Conservation (phyloP, 2,888 invertebrate species). For the Drosophila phalerata region DNA sequence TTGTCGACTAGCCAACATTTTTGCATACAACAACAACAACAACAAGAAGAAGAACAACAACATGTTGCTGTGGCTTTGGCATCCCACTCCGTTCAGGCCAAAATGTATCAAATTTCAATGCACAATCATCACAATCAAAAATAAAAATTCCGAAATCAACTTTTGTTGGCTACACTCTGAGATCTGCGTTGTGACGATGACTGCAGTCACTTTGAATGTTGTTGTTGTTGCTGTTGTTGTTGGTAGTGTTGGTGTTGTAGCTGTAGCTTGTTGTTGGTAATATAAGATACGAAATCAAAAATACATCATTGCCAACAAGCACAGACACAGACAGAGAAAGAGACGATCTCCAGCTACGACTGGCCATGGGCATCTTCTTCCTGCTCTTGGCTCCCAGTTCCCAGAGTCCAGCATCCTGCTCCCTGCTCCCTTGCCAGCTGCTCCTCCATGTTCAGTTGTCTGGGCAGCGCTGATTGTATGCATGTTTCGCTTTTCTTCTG, state of each 20-base stretch:
- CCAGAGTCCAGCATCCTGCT: background rate
- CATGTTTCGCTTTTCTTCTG: slow-evolving; percentile 81
- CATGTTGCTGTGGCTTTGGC: slow-evolving; percentile 40
- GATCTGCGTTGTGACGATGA: slow-evolving; percentile 51
- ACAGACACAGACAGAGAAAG: slow-evolving; percentile 39
- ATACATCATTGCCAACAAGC: slow-evolving; percentile 83
- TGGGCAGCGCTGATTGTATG: slow-evolving; percentile 75
- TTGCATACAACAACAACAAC: slow-evolving; percentile 67
- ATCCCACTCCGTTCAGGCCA: slow-evolving; percentile 65
- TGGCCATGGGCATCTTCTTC: slow-evolving; percentile 40
- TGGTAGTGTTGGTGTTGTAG: slow-evolving; percentile 34
- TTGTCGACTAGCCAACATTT: slow-evolving; percentile 79
- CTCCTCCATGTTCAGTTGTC: slow-evolving; percentile 57
- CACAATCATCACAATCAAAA: slow-evolving; percentile 84
- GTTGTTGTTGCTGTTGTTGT: slow-evolving; percentile 31
- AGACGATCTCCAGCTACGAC: slow-evolving; percentile 42
- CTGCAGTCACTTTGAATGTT: slow-evolving; percentile 47
- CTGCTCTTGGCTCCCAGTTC: no score
- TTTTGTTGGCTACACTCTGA: slow-evolving; percentile 50
- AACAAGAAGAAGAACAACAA: slow-evolving; percentile 30
- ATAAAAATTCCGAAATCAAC: slow-evolving; percentile 82
- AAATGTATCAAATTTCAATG: slow-evolving; percentile 85
- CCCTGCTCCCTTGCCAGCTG: slow-evolving; percentile 26
- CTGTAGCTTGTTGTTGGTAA: slow-evolving; percentile 74
- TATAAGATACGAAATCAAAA: slow-evolving; percentile 82